A percentile compares a stretch with the other conserved stretches of the same genome.
These are phyloP conservation scores for Dione juno DNA, from an alignment of 2,888 invertebrate genomes.

Conservation along the genomic window DNA sequence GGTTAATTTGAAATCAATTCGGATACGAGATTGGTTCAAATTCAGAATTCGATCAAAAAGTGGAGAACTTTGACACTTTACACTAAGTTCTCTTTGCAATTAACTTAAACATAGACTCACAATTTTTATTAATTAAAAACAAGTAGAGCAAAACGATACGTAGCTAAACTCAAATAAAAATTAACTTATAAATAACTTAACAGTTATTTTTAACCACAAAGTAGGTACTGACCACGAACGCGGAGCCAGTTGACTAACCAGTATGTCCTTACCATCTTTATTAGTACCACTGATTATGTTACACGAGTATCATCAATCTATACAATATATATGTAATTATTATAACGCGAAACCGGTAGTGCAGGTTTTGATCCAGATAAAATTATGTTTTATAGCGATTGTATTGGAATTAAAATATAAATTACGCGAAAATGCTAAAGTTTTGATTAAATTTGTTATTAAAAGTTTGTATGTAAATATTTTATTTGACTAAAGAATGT, in stretches of 20 bases:
- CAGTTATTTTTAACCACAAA: conserved; percentile 15
- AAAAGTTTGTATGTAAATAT: not conserved
- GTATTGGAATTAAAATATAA: conserved; percentile 1
- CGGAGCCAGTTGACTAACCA: conserved; percentile 11
- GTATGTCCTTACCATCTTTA: conserved; percentile 30
- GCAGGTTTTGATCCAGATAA: conserved; percentile 41
- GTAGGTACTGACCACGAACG: conserved; percentile 8
- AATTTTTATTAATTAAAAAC: not conserved
- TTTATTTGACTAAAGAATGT: not conserved
- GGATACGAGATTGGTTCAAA: too few species aligned
- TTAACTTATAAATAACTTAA: not conserved
- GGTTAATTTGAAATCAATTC: too few species aligned
- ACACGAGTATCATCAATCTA: conserved; percentile 40
- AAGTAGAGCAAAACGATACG: not conserved
- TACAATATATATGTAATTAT: conserved; percentile 41
- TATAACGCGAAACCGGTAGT: conserved; percentile 43
- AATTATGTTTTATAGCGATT: conserved; percentile 33
- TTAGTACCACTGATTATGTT: conserved; percentile 38
- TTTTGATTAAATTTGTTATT: not conserved
- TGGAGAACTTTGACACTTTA: too few species aligned
- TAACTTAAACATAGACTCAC: not conserved
- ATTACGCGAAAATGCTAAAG: not conserved
- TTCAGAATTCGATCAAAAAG: too few species aligned
- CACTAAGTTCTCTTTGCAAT: too few species aligned
- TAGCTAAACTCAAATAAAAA: not conserved